Evolutionary conservation across 2,888 invertebrate species (phyloP).

Genomic region (Arrhopalites spinosus): DNA sequence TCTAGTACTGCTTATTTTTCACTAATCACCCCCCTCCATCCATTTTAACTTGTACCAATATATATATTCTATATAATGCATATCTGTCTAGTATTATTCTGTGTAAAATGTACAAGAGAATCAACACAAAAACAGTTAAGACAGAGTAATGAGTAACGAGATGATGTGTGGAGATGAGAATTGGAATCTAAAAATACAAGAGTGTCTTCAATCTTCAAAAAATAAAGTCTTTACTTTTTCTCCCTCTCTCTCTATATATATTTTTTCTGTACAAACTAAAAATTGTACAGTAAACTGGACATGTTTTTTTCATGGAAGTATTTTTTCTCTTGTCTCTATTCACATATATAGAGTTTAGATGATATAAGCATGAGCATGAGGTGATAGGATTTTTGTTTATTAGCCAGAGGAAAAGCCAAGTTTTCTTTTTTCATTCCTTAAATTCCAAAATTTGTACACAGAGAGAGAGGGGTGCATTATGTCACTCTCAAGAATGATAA

Average conservation of each 20-base stretch:
- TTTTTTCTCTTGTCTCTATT: neutral
- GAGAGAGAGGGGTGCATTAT: constrained; percentile 39
- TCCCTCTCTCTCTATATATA: neutral
- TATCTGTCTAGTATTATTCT: neutral
- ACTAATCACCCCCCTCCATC: neutral
- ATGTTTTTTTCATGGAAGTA: no score
- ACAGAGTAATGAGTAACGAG: constrained; percentile 30
- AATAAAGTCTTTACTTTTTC: neutral
- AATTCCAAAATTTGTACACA: neutral
- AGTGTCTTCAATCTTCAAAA: neutral
- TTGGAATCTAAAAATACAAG: constrained; percentile 29
- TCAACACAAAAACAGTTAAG: neutral
- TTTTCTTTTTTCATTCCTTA: neutral
- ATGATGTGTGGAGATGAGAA: constrained; percentile 38
- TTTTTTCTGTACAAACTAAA: neutral
- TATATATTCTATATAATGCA: neutral
- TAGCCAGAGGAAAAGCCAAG: constrained; percentile 32
- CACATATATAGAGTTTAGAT: neutral
- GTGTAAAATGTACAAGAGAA: constrained; percentile 4
- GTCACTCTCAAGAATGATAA: constrained; percentile 47
- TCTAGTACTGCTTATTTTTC: neutral
- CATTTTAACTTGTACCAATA: neutral
- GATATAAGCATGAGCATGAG: neutral
- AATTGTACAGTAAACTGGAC: no score
- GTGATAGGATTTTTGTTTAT: constrained; percentile 42